Evolutionary conservation across 2,113 vertebrate species (phyloP).

Genomic region (Sterna hirundo): DNA sequence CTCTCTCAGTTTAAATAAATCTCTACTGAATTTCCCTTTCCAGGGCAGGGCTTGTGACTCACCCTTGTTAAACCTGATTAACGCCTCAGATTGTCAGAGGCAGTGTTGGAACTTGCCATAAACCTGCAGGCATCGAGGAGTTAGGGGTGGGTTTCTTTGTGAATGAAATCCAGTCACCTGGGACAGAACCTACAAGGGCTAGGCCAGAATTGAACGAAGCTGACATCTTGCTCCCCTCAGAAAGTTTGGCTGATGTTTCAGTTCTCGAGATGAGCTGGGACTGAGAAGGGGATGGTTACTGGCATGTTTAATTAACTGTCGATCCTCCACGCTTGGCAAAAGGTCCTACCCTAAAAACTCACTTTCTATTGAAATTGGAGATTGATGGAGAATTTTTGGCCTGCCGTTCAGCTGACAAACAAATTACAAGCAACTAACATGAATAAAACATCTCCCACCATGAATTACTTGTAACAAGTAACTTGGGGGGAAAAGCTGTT

Average conservation of each 20-base stretch:
- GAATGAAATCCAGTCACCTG: background rate
- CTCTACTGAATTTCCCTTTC: background rate
- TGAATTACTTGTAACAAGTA: background rate
- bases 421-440: background rate
- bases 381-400: background rate
- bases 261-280: background rate
- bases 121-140: background rate
- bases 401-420: background rate
- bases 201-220: background rate
- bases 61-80: background rate
- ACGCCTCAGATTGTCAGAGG: background rate
- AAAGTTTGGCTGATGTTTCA: background rate
- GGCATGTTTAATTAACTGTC: background rate
- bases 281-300: background rate
- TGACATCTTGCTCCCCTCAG: background rate
- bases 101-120: background rate
- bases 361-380: background rate
- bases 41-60: background rate
- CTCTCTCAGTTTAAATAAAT: background rate
- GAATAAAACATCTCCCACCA: background rate
- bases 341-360: background rate
- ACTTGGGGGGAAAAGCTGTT: background rate
- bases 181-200: background rate
- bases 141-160: background rate
- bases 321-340: background rate